Percentiles rank a stretch among this genome's conserved stretches.
Evolutionary conservation across 1,140 invertebrate genomes (phyloP).

Genomic region (Drosophila teissieri): DNA sequence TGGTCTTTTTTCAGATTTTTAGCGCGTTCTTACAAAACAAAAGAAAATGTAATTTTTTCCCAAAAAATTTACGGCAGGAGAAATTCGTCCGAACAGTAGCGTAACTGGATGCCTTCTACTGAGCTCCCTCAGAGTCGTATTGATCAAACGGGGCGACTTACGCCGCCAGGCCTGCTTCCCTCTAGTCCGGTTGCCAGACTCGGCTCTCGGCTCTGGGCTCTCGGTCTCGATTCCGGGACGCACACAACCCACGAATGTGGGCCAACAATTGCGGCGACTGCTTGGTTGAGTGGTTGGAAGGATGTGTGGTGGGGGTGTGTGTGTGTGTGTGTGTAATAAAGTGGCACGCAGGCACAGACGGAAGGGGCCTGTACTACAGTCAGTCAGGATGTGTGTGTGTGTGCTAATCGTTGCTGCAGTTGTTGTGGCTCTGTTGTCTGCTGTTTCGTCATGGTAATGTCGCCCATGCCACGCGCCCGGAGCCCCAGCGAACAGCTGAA

Average conservation of each 20-base stretch:
- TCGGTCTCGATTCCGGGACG: constrained; percentile 13
- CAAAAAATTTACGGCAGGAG: constrained; percentile 54
- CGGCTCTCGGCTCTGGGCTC: constrained; percentile 5
- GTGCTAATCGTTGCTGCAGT: constrained; percentile 66
- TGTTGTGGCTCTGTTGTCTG: constrained; percentile 63
- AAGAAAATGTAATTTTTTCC: constrained; percentile 55
- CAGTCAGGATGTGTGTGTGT: constrained; percentile 39
- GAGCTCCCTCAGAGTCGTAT: constrained; percentile 39
- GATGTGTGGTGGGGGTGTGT: not conserved
- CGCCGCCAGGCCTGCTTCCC: constrained; percentile 41
- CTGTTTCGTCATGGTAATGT: constrained; percentile 68
- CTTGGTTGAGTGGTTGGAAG: constrained; percentile 17
- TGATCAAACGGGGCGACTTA: constrained; percentile 69
- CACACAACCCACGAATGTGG: constrained; percentile 36
- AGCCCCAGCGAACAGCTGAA: constrained; percentile 1
- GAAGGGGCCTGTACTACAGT: constrained; percentile 2
- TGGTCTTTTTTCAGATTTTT: constrained; percentile 41
- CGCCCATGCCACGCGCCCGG: constrained; percentile 1
- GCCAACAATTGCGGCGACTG: constrained; percentile 27
- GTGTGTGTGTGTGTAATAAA: constrained; percentile 34
- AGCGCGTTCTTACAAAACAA: constrained; percentile 38
- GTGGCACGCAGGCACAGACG: constrained; percentile 34
- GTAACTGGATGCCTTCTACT: constrained; percentile 74
- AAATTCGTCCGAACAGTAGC: constrained; percentile 76
- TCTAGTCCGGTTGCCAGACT: constrained; percentile 7